Percentiles rank a stretch among this genome's conserved stretches.
Conservation (phyloP, 2,113 vertebrate genomes). For the Pluvialis apricaria region DNA sequence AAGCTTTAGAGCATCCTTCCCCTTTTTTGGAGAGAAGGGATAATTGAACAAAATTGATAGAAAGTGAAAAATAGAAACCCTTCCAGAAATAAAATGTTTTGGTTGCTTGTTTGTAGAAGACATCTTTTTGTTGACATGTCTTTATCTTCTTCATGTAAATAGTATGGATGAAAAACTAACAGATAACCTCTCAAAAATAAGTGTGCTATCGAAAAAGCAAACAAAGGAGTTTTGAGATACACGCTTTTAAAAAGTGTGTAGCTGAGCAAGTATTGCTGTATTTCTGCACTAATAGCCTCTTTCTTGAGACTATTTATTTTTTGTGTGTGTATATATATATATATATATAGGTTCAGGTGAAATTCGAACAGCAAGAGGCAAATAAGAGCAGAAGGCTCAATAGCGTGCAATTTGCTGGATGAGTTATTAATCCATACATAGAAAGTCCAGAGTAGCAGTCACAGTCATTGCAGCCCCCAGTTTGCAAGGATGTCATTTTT, state of each 20-base stretch:
- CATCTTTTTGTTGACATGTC: not conserved
- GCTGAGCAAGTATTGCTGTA: not conserved
- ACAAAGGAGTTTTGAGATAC: not conserved
- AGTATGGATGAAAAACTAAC: not conserved
- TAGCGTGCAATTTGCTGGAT: not conserved
- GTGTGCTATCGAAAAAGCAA: not conserved
- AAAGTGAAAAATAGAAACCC: not conserved
- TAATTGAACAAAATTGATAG: not conserved
- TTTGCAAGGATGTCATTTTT: not conserved
- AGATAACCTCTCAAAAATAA: not conserved
- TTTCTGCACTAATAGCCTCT: not conserved
- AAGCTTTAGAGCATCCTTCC: not conserved
- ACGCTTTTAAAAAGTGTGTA: not conserved
- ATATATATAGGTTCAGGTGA: not conserved
- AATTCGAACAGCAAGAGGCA: not conserved
- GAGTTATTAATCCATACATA: not conserved
- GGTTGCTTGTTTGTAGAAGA: not conserved
- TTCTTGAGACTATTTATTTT: not conserved
- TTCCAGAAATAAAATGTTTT: not conserved
- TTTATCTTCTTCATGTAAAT: not conserved
- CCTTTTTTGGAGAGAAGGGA: not conserved
- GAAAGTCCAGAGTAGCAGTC: not conserved
- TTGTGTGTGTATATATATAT: not conserved
- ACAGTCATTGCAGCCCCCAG: not conserved
- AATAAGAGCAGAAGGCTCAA: not conserved